Conservation (phyloP, 2,113 vertebrate genomes). For the Podocnemis expansa region DNA sequence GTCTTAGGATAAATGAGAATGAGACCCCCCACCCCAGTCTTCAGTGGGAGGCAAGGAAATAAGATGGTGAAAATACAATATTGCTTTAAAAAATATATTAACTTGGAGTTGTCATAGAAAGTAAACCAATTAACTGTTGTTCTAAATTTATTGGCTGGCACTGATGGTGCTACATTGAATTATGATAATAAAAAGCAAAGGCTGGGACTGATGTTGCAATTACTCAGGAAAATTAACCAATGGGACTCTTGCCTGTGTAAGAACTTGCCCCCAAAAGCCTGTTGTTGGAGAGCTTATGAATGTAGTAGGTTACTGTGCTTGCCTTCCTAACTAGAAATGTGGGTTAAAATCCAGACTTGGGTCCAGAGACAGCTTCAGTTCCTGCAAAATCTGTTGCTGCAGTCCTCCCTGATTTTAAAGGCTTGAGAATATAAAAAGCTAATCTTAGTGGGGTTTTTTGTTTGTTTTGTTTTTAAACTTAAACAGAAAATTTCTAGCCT, state of each 20-base stretch:
- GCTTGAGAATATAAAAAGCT: background rate
- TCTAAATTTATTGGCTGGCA: background rate
- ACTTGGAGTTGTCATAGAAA: background rate
- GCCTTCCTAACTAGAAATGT: background rate
- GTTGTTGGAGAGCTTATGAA: background rate
- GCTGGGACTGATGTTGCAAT: background rate
- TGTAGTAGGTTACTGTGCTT: background rate
- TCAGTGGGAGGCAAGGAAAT: background rate
- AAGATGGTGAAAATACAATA: background rate
- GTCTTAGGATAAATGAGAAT: background rate
- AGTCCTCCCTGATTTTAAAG: background rate
- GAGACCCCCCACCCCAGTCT: background rate
- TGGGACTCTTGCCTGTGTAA: background rate
- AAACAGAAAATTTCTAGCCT: no score
- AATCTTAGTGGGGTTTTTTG: background rate
- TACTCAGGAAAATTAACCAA: background rate
- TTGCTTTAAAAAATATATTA: background rate
- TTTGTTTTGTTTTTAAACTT: no score
- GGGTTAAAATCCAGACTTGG: background rate
- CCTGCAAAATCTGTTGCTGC: background rate
- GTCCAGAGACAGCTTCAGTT: background rate
- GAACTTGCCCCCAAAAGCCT: background rate
- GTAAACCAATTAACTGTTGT: background rate
- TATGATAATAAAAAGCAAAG: background rate
- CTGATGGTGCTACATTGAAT: background rate